Conservation (phyloP, 2,888 invertebrate genomes). For the Ryuthela nishihirai region DNA sequence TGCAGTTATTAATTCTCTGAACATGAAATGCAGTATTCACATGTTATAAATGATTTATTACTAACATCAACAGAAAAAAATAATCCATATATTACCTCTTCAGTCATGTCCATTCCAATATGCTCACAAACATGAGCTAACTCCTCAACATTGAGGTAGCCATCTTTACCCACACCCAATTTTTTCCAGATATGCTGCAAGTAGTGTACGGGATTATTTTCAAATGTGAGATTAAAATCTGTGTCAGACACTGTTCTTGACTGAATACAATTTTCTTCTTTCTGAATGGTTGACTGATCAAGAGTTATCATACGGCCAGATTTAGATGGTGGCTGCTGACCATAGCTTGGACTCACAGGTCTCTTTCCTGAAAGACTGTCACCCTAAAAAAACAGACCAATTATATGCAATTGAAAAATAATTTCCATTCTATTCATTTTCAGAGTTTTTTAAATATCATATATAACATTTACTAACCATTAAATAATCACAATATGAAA, state of each 20-base stretch:
- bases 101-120: slow-evolving; percentile 63
- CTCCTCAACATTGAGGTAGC: slow-evolving; percentile 62
- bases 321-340: slow-evolving; percentile 25
- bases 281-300: neutral
- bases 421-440: neutral
- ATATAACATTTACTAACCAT: no score
- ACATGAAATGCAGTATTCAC: no score
- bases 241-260: slow-evolving; percentile 8
- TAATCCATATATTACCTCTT: no score
- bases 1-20: no score
- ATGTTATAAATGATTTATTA: no score
- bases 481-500: no score
- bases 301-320: slow-evolving; percentile 24
- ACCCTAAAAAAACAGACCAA: slow-evolving; percentile 1
- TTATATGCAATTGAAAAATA: neutral
- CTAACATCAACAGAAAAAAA: no score
- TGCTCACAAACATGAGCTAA: slow-evolving; percentile 63
- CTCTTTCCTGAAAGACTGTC: slow-evolving; percentile 23
- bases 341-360: slow-evolving; percentile 22
- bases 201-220: slow-evolving; percentile 54
- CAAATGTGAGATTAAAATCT: slow-evolving; percentile 20
- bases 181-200: slow-evolving; percentile 62
- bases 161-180: slow-evolving; percentile 60
- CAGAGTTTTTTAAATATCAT: no score
- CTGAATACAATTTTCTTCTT: neutral